A percentile compares a stretch with the other conserved stretches of the same genome.
phyloP scores from a whole-genome alignment of 2,113 vertebrate species.

The Lophura nycthemera region DNA sequence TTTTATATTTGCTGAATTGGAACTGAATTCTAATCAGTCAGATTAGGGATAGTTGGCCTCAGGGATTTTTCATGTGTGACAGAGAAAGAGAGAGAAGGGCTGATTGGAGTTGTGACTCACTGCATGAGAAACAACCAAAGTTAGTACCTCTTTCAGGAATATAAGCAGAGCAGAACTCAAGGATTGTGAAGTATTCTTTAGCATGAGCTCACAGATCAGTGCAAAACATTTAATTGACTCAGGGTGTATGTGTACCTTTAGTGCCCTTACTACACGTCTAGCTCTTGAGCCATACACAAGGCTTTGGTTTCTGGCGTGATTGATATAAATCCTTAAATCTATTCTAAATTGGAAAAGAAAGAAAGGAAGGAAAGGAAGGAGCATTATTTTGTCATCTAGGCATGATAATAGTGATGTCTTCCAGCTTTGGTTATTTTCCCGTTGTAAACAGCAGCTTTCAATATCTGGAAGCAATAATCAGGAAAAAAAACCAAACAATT shows the following conservation, averaged over 20 bases:
- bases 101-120: not conserved
- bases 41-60: not conserved
- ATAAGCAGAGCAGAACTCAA: not conserved
- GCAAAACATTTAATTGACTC: not conserved
- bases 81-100: not conserved
- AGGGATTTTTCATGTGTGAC: not conserved
- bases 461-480: not conserved
- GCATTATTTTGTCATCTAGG: not conserved
- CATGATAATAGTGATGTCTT: not conserved
- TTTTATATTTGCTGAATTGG: slow-evolving; percentile 8
- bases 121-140: not conserved
- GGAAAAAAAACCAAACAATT: not conserved
- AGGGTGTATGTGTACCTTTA: not conserved
- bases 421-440: not conserved
- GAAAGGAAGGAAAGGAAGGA: not conserved
- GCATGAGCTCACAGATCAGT: not conserved
- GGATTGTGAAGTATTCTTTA: not conserved
- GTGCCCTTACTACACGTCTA: not conserved
- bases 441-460: not conserved
- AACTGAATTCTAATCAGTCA: not conserved
- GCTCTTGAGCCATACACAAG: not conserved
- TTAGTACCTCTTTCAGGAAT: not conserved
- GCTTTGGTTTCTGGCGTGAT: not conserved
- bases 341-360: not conserved
- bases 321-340: not conserved